Conservation (phyloP, 2,797 vertebrate genomes). For the Hydrolagus colliei region DNA sequence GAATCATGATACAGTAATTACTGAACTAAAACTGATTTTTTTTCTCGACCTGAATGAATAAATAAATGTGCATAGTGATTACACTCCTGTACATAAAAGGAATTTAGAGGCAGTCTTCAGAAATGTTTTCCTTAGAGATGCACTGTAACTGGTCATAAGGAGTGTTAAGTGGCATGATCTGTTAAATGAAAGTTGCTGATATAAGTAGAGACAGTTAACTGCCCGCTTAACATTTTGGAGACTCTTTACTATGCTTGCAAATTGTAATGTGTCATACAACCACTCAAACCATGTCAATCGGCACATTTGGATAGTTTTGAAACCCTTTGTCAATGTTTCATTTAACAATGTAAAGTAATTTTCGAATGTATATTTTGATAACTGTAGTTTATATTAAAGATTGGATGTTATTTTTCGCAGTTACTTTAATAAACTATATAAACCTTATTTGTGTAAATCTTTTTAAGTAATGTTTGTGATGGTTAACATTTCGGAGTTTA, state of each 20-base stretch:
- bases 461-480: too few relatives aligned
- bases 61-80: not conserved
- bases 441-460: too few relatives aligned
- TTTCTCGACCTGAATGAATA: not conserved
- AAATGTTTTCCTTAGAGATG: too few relatives aligned
- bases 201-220: too few relatives aligned
- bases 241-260: not conserved
- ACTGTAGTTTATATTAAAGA: too few relatives aligned
- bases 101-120: not conserved
- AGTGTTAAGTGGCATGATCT: too few relatives aligned
- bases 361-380: not conserved
- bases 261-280: not conserved
- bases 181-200: too few relatives aligned
- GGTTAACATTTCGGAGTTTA: too few relatives aligned
- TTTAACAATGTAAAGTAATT: not conserved
- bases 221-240: not conserved
- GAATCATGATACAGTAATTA: not conserved
- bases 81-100: too few relatives aligned
- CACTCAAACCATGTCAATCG: not conserved
- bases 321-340: not conserved
- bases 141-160: too few relatives aligned
- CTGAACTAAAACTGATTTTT: not conserved
- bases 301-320: not conserved
- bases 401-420: not conserved
- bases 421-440: constrained; percentile 6